phyloP scores from a whole-genome alignment of 1,140 invertebrate genomes.

The Brachionus koreanus region DNA sequence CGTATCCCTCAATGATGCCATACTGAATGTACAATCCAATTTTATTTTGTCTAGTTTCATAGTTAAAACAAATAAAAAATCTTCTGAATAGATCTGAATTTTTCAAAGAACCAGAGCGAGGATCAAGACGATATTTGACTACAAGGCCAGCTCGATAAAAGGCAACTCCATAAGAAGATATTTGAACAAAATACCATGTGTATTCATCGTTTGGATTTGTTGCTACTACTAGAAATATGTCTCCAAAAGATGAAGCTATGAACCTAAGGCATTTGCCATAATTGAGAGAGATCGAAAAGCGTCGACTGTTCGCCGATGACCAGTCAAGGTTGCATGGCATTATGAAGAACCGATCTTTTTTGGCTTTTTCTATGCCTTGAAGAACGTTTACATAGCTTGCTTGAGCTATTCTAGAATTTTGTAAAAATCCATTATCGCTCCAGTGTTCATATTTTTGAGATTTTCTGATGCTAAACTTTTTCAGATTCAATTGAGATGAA shows the following conservation, averaged over 20 bases:
- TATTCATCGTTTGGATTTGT: conserved; percentile 38
- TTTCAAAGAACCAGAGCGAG: conserved; percentile 8
- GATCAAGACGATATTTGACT: not conserved
- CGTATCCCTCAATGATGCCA: conserved; percentile 26
- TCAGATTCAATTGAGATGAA: conserved; percentile 16
- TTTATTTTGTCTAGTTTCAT: not conserved
- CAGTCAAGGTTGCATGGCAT: conserved; percentile 43
- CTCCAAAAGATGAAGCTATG: conserved; percentile 31
- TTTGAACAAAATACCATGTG: conserved; percentile 42
- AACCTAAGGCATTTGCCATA: conserved; percentile 13
- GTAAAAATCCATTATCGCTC: conserved; percentile 13
- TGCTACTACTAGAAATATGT: conserved; percentile 35
- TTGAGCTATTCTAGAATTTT: conserved; percentile 20
- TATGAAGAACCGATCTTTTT: conserved; percentile 27
- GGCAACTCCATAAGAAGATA: conserved; percentile 41
- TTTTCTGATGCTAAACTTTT: not conserved
- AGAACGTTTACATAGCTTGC: conserved; percentile 13
- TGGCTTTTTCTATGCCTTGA: conserved; percentile 42
- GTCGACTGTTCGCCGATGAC: conserved; percentile 21
- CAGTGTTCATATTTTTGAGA: not conserved
- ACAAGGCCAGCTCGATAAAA: conserved; percentile 30
- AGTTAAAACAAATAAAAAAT: conserved; percentile 40
- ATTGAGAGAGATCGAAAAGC: conserved; percentile 20
- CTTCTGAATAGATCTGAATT: conserved; percentile 25
- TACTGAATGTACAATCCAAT: not conserved